phyloP scores from a whole-genome alignment of 1,140 invertebrate genomes.

The Drosophila kepulauana region DNA sequence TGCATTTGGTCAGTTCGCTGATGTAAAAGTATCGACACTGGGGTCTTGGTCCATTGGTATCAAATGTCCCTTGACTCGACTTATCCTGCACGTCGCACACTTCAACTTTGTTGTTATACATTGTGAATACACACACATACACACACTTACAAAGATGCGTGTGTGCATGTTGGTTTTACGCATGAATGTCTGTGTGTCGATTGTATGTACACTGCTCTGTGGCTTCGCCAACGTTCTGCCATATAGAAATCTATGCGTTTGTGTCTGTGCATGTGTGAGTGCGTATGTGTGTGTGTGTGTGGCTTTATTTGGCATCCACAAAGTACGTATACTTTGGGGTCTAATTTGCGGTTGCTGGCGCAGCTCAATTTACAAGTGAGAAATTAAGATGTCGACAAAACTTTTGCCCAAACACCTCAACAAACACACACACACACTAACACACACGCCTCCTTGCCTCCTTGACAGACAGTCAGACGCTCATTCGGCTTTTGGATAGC shows the following conservation, averaged over 20 bases:
- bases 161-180: constrained; percentile 63
- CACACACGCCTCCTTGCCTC: not conserved
- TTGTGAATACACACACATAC: not conserved
- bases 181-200: constrained; percentile 57
- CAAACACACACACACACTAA: constrained; percentile 3
- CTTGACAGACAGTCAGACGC: not conserved
- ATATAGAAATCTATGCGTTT: constrained; percentile 5
- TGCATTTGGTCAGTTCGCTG: not conserved
- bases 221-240: constrained; percentile 22
- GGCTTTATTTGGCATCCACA: constrained; percentile 75
- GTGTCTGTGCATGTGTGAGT: not conserved
- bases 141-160: constrained; percentile 22
- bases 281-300: constrained; percentile 25
- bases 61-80: not conserved
- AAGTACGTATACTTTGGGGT: constrained; percentile 81
- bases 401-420: constrained; percentile 59
- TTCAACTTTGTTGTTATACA: constrained; percentile 55
- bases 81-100: constrained; percentile 8
- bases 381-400: constrained; percentile 81
- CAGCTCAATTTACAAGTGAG: constrained; percentile 82
- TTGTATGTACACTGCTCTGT: constrained; percentile 20
- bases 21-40: not conserved
- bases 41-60: not conserved
- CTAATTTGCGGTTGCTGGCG: constrained; percentile 80
- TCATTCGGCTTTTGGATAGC: constrained; percentile 19